phyloP scores from a whole-genome alignment of 1,140 invertebrate species.

The Lycorma delicatula region DNA sequence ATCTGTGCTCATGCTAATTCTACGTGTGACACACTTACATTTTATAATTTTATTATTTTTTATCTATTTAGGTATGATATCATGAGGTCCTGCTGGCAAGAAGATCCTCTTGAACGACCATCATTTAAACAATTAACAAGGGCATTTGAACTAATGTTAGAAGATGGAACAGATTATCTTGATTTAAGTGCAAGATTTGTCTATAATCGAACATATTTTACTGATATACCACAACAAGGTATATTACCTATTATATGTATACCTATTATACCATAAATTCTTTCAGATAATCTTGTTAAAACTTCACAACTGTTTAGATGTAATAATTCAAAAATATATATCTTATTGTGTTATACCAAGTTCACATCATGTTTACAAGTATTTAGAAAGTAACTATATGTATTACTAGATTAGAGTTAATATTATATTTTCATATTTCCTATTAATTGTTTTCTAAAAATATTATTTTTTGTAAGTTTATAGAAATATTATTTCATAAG shows the following conservation, averaged over 20 bases:
- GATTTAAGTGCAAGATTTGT: conserved; percentile 51
- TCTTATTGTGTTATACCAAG: too few species aligned
- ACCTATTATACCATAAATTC: too few species aligned
- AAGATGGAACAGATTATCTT: conserved; percentile 62
- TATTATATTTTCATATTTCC: too few species aligned
- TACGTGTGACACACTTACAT: not conserved
- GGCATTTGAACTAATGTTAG: conserved; percentile 56
- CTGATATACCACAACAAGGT: conserved; percentile 9
- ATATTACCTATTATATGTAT: not conserved
- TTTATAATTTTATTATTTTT: not conserved
- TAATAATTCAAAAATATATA: too few species aligned
- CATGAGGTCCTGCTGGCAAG: conserved; percentile 73
- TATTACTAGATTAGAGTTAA: too few species aligned
- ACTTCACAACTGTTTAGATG: too few species aligned
- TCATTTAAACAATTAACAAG: conserved; percentile 59
- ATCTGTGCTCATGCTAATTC: not conserved
- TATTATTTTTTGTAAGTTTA: too few species aligned
- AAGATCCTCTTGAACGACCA: conserved; percentile 60
- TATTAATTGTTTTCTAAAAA: too few species aligned
- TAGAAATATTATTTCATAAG: too few species aligned
- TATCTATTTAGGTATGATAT: conserved; percentile 53
- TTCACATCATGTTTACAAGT: too few species aligned
- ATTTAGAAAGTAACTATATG: too few species aligned
- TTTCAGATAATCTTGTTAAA: too few species aligned
- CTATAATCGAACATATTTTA: conserved; percentile 52